A percentile compares a stretch with the other conserved stretches of the same genome.
phyloP scores from a whole-genome alignment of 2,113 vertebrate genomes.

The Boulengeromyrus knoepffleri region DNA sequence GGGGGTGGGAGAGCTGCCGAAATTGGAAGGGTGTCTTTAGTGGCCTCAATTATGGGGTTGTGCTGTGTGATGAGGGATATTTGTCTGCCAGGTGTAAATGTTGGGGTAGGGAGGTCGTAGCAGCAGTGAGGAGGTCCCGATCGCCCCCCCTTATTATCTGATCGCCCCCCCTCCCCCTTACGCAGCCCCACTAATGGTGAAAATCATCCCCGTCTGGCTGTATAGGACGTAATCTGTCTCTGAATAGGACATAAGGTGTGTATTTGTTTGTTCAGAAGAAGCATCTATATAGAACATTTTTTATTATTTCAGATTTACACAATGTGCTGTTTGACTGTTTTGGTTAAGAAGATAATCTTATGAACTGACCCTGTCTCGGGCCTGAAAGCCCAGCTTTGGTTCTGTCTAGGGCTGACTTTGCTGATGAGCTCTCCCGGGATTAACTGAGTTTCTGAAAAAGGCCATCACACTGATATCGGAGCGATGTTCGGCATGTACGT shows the following conservation, averaged over 20 bases:
- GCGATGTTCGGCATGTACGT: background rate
- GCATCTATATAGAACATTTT: background rate
- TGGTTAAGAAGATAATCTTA: background rate
- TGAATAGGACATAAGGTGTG: slow-evolving; percentile 22
- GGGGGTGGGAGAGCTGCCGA: too few relatives aligned
- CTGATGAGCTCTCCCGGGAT: background rate
- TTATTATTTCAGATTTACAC: background rate
- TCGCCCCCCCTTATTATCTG: slow-evolving; percentile 2
- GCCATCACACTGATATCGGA: too few relatives aligned
- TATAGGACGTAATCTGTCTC: slow-evolving; percentile 35
- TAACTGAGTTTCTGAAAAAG: background rate
- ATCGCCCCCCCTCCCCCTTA: slow-evolving; percentile 11
- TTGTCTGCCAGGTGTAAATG: background rate
- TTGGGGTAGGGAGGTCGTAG: slow-evolving; percentile 17
- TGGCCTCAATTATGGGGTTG: background rate
- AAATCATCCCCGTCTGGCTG: slow-evolving; percentile 31
- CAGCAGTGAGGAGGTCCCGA: slow-evolving; percentile 23
- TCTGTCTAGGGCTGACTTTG: background rate
- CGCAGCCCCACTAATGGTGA: slow-evolving; percentile 23
- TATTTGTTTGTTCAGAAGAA: background rate
- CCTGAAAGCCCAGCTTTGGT: background rate
- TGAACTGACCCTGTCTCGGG: background rate
- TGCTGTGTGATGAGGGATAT: background rate
- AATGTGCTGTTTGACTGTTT: background rate
- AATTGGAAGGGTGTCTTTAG: too few relatives aligned